Evolutionary conservation across 2,113 vertebrate species (phyloP), one percentile per base, ranked within the genome.

Genomic region (Trachemys scripta): DNA sequence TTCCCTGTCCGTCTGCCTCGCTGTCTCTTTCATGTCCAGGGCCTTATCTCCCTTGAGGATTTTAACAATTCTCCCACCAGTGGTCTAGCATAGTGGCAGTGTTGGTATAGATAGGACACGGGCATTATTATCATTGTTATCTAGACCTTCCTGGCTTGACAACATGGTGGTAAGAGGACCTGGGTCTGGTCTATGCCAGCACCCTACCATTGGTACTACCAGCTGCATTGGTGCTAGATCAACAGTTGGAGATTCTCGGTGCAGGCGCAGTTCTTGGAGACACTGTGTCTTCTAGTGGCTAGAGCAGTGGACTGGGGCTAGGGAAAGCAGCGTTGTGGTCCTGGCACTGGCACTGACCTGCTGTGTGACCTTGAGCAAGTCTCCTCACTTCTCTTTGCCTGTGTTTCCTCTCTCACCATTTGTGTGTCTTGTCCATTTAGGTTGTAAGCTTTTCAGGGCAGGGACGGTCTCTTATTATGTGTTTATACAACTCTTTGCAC

Each of bases 201-300:
- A 8, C n/a, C 8, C 2, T 38, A n/a, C 53, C 35, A 0, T 0
- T 12, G 2, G 13, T 49, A 22, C 20, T 47, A 31, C 56, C 62
- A 62, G 59, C 29, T 59, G 24, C 56, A 11, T 11, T 88, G 2
- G 0, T 24, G 14, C 87, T 6, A 12, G 35, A 4, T 6, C 27
- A 62, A 69, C 35, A 6, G 57, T 24, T 4, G 57, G 49, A 20
- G 6, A 35, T 11, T 72, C 59, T n/a, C 3, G 14, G 83, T 49
- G 31, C 29, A 49, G 20, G 19, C 27, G n/a, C 42, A n/a, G 57
- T 10, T 45, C 29, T 42, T 14, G 35, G 35, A 45, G 20, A 4
- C 82, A 7, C 25, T 51, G 57, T 3, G 35, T 24, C 13, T 8
- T 45, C 9, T 17, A 24, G 14, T 0, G 5, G 29, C 4, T 1